phyloP scores from a whole-genome alignment of 2,113 vertebrate genomes.

The Megaceryle maxima region DNA sequence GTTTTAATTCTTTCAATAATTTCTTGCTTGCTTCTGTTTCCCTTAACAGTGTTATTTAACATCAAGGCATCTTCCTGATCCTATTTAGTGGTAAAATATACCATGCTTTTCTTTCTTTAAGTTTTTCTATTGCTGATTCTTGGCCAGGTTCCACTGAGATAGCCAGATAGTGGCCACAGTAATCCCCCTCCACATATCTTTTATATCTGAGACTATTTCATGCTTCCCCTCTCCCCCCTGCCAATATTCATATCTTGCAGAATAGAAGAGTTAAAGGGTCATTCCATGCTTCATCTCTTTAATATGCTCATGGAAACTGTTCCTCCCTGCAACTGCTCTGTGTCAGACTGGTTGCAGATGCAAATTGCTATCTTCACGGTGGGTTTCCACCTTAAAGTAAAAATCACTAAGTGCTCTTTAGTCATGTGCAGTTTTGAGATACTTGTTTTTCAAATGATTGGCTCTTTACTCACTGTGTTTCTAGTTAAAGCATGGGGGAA shows the following conservation, averaged over 20 bases:
- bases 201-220: neutral
- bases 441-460: neutral
- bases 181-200: neutral
- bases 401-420: neutral
- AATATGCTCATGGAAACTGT: neutral
- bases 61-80: neutral
- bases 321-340: neutral
- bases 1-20: neutral
- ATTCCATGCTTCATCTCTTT: neutral
- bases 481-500: neutral
- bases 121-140: neutral
- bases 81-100: neutral
- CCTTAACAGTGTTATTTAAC: neutral
- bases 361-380: neutral
- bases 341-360: neutral
- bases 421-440: neutral
- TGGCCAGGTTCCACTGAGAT: neutral
- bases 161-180: neutral
- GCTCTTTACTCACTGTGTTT: neutral
- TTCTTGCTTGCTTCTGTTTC: conserved; percentile 16
- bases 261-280: neutral
- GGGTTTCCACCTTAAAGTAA: neutral
- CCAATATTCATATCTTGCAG: neutral
- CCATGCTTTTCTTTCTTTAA: neutral
- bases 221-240: neutral